These are phyloP conservation scores for Sisyra terminalis DNA, from an alignment of 2,888 invertebrate species.

Conservation along the genomic window DNA sequence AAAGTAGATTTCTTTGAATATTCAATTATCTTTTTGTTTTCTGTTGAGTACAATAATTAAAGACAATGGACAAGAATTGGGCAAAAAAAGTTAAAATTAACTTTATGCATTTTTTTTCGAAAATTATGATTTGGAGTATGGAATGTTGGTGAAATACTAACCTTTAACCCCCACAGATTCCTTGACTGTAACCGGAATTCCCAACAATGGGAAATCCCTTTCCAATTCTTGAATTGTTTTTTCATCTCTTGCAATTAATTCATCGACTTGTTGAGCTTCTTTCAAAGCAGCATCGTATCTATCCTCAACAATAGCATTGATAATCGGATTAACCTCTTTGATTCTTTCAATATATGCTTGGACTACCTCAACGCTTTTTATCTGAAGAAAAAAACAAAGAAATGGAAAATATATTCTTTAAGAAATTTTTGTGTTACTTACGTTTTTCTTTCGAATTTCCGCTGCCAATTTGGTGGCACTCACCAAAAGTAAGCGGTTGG, in stretches of 20 bases:
- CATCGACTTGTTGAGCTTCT: constrained; percentile 44
- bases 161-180: constrained; percentile 62
- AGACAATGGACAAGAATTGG: no score
- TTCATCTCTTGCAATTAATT: neutral
- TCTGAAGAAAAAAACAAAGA: constrained; percentile 27
- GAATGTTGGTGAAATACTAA: constrained; percentile 18
- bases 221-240: constrained; percentile 1
- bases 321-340: constrained; percentile 40
- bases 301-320: constrained; percentile 57
- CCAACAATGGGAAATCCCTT: constrained; percentile 45
- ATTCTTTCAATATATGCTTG: constrained; percentile 44
- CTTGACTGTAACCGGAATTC: constrained; percentile 69
- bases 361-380: constrained; percentile 41
- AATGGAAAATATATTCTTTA: no score
- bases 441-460: no score
- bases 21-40: no score
- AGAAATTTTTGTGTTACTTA: no score
- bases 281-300: constrained; percentile 42
- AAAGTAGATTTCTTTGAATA: no score
- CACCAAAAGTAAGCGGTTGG: no score
- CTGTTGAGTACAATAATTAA: no score
- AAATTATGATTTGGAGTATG: no score
- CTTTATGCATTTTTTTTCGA: neutral
- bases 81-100: no score
- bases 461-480: no score